Evolutionary conservation across 2,113 vertebrate genomes (phyloP).

Genomic region (Lycocorax pyrrhopterus): DNA sequence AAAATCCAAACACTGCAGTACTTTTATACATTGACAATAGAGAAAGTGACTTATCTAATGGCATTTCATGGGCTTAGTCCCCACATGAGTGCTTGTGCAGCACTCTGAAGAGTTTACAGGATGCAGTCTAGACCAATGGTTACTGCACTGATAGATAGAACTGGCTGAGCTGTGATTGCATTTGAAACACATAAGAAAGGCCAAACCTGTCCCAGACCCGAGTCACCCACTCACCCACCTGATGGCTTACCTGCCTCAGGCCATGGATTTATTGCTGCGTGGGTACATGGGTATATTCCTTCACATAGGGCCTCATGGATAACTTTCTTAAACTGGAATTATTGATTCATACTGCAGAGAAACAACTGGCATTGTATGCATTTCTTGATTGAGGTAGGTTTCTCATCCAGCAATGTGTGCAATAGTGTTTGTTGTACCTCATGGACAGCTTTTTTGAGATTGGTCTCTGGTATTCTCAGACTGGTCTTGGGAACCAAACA

Average conservation of each 20-base stretch:
- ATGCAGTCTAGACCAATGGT: not conserved
- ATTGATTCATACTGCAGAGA: not conserved
- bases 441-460: not conserved
- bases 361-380: not conserved
- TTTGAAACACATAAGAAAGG: rapidly evolving
- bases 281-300: not conserved
- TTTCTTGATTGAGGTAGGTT: not conserved
- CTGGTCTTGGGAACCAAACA: not conserved
- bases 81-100: not conserved
- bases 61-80: not conserved
- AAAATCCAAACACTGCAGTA: not conserved
- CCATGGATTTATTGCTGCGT: not conserved
- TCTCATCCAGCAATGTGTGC: not conserved
- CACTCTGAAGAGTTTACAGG: not conserved
- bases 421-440: not conserved
- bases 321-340: not conserved
- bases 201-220: rapidly evolving
- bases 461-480: not conserved
- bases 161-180: not conserved
- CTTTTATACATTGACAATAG: not conserved
- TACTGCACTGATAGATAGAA: not conserved
- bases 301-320: not conserved
- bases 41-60: not conserved
- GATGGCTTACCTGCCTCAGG: not conserved
- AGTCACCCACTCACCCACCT: not conserved